Evolutionary conservation across 2,888 invertebrate genomes (phyloP).

Genomic region (Ceriagrion tenellum): DNA sequence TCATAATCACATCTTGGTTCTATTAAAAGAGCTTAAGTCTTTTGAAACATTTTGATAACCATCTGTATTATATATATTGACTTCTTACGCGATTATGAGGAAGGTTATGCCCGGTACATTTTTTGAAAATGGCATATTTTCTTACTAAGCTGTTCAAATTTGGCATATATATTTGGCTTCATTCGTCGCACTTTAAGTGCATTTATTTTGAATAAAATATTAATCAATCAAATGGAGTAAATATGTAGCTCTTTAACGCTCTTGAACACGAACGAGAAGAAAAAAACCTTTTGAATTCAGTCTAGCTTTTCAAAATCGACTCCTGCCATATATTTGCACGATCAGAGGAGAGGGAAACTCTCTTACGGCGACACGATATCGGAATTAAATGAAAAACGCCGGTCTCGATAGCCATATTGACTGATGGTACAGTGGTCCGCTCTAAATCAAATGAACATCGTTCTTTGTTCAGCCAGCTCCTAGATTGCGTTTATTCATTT

Average conservation of each 20-base stretch:
- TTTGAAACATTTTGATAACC: no score
- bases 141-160: no score
- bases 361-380: not conserved
- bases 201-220: not conserved
- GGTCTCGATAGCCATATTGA: constrained; percentile 33
- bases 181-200: no score
- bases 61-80: no score
- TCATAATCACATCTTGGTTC: no score
- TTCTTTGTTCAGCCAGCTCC: constrained; percentile 37
- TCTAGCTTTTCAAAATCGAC: not conserved
- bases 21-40: no score
- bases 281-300: not conserved
- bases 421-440: not conserved
- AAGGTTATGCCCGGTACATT: no score
- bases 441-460: constrained; percentile 38
- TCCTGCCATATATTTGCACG: not conserved
- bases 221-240: not conserved
- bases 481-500: constrained; percentile 39
- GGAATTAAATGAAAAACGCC: not conserved
- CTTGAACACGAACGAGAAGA: not conserved
- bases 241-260: not conserved
- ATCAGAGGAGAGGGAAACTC: not conserved
- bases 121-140: no score
- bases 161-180: no score
- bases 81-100: no score